Evolutionary conservation across 2,113 vertebrate genomes (phyloP), one percentile per base, ranked within the genome.

Genomic region (Carlito syrichta): DNA sequence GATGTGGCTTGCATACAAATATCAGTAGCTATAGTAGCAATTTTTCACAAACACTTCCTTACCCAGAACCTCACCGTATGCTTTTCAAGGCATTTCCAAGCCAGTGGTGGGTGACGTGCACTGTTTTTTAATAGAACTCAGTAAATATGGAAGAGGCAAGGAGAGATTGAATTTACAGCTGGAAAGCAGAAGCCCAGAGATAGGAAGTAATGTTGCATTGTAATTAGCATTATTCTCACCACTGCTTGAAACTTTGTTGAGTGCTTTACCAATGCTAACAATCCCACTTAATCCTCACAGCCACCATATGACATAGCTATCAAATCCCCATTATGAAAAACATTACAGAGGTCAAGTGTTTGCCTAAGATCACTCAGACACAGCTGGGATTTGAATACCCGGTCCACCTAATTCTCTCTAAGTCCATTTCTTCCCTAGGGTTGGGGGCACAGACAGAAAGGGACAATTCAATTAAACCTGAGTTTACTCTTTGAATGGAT

Each of bases 201-300:
- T 2, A 50, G 45, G 52, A 8, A 38, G 2, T 3, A 10, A 13
- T 5, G 32, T 0, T 74, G 7, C 25, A 2, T 6, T 20, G 0
- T 4, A n/a, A 45, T 35, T 6, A 45, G 11, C 40, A 45, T 8
- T 25, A 5, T 13, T 1, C 20, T 32, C 32, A 45, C 19, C 63
- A 66, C 27, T 14, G 6, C 35, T 3, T 4, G 22, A 13, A 56
- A 38, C n/a, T 71, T n/a, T 23, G 32, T 6, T 9, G 25, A 58
- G 35, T 50, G 1, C 54, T 52, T 48, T 12, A 20, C 32, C n/a
- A 76, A 74, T 2, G n/a, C 79, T 54, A 43, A 54, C 30, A 25
- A 54, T 32, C 40, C n/a, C 48, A 12, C 1, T 11, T 25, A n/a
- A n/a, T 25, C 81, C 82, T 71, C 30, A 50, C 3, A 23, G 1